phyloP scores from a whole-genome alignment of 2,113 vertebrate genomes.

The Muscicapa adusta region DNA sequence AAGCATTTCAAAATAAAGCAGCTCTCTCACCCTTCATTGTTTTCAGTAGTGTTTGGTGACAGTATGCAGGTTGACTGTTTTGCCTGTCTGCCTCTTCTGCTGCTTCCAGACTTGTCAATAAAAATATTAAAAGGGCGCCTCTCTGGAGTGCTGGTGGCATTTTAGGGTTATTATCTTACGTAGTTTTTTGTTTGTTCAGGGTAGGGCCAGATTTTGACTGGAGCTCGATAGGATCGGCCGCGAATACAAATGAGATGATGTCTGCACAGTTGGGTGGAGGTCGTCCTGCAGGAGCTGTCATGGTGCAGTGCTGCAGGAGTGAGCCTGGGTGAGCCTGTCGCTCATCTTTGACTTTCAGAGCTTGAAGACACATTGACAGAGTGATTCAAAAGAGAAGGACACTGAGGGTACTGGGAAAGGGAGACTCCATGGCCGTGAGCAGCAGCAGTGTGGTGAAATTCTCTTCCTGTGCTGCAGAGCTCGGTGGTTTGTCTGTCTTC shows the following conservation, averaged over 20 bases:
- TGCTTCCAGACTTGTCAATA: neutral
- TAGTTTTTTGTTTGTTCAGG: constrained; percentile 23
- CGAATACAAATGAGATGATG: constrained; percentile 50
- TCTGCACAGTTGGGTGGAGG: constrained; percentile 46
- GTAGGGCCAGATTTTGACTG: constrained; percentile 25
- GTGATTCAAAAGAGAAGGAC: neutral
- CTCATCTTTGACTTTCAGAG: neutral
- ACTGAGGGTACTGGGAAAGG: neutral
- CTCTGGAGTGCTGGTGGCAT: neutral
- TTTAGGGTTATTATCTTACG: neutral
- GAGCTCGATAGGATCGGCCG: neutral
- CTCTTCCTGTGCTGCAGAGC: neutral
- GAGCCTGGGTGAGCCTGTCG: neutral
- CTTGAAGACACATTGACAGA: neutral
- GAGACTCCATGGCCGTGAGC: neutral
- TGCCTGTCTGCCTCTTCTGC: neutral
- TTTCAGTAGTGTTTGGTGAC: neutral
- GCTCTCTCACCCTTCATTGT: neutral
- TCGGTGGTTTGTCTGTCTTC: neutral
- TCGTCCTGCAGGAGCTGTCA: neutral
- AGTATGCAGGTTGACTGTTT: neutral
- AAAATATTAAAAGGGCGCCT: neutral
- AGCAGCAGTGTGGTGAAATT: neutral
- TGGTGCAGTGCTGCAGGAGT: neutral
- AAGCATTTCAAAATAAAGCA: neutral